Conservation (phyloP, 2,113 vertebrate species). For the Cyprinodon brontotheroides region DNA sequence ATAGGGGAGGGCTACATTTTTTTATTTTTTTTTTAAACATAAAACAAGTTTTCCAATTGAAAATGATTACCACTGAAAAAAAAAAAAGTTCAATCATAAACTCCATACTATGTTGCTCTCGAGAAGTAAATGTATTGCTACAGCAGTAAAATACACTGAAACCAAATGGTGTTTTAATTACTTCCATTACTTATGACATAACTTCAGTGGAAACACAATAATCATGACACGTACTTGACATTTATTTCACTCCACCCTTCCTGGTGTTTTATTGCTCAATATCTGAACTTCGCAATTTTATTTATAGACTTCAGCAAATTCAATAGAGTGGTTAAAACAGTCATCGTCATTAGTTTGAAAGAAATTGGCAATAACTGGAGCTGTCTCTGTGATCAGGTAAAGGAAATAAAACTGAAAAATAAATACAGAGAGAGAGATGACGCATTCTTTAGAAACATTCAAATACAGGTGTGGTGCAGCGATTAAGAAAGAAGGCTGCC, state of each 20-base stretch:
- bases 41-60: no score
- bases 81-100: not conserved
- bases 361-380: not conserved
- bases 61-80: no score
- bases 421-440: conserved; percentile 12
- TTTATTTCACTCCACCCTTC: not conserved
- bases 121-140: not conserved
- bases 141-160: conserved; percentile 10
- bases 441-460: not conserved
- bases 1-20: no score
- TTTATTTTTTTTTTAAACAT: no score
- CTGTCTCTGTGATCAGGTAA: not conserved
- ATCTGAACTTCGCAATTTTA: not conserved
- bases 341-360: not conserved
- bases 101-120: not conserved
- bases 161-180: conserved; percentile 19
- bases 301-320: not conserved
- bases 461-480: not conserved
- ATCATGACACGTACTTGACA: conserved; percentile 10
- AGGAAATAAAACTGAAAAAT: not conserved
- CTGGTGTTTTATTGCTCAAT: conserved; percentile 1
- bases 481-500: not conserved
- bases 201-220: conserved; percentile 25
- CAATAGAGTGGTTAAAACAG: not conserved
- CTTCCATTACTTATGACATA: conserved; percentile 22